Base-by-base conservation (phyloP, 1,140 invertebrate species). In the Telenomus remus region DNA sequence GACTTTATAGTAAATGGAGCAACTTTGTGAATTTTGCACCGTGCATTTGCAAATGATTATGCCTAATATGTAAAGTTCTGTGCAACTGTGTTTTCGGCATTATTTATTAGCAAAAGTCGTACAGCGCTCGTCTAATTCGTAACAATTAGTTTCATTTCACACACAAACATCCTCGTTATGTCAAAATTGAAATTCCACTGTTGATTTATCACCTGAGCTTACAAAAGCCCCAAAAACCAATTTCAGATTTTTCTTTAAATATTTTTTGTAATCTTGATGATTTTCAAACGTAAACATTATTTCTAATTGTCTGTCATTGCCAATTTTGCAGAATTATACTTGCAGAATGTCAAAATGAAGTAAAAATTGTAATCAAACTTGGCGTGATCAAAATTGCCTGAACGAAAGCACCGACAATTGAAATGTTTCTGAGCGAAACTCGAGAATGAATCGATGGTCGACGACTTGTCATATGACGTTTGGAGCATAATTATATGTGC, bases 1-100 rank as follows among this genome's bases (percentile, higher is more conserved):
- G 59, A 60, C 39, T 54, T 73, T 65, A 73, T 27, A 6, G 69
- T 73, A 65, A 73, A 73, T 59, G 54, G 55, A 47, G 10, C 54
- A 73, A 73, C 48, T 73, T 73, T 3, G 42, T 39, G 48, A 42
- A 73, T 54, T 64, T 53, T 34, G 43, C 10, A 47, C 55, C 11
- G 54, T 65, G 39, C 49, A 55, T 65, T 65, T 27, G 39, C 47
- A 51, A 72, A 71, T 71, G 59, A 64, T 54, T 47, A 51, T 59
- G 44, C 57, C 61, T 44, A 71, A 71, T 63, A 63, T 57, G 39
- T 53, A 46, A 61, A 70, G 34, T 70, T 55, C 49, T 16, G 19
- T 27, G 19, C 33, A 69, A 49, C 39, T 39, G 37, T 50, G 53
- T 57, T 66, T 56, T 39, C 12, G 15, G 8, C 57, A 8, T 51